Base-by-base conservation (phyloP, 1,140 invertebrate species). In the Zaprionus lachaisei region DNA sequence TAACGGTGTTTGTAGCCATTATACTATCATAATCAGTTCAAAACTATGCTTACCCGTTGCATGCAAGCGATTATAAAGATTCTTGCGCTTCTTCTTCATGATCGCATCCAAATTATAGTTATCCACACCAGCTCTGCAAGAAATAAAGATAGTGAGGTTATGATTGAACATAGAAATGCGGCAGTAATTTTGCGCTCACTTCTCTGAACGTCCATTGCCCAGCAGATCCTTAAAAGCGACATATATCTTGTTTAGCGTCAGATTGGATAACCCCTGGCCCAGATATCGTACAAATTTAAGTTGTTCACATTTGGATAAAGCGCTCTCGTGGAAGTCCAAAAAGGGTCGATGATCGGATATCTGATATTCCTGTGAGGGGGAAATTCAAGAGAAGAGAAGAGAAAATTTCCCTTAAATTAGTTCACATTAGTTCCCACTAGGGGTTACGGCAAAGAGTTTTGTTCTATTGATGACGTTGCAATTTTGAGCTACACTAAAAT, bases 241-340 rank as follows among this genome's bases (percentile, higher is more conserved):
- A 67, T 93, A 93, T 17, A 93, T 93, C 72, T 92, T 93, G 73
- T 92, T 91, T 81, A 93, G 72, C 80, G 91, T 92, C 76, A 92
- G 70, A 90, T 93, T 92, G 78, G 92, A 89, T 86, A 93, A 58
- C 85, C 92, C 92, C 89, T 93, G 91, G 77, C 92, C 92, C 84
- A 93, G 73, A 92, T 90, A 93, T 83, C 91, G 89, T 83, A 92
- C 87, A 91, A 93, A 93, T 85, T 93, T 93, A 81, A 93, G 82
- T 77, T 92, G 91, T 64, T 93, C 92, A 91, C 81, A 89, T 81
- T 93, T 93, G 79, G 92, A 91, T 92, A 93, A 79, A 80, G 92
- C 92, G 81, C 92, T 92, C 91, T 92, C 92, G 91, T 92, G 92
- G 89, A 92, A 92, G 87, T 92, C 92, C 92, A 92, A 91, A 92